Percentiles rank a stretch among this genome's conserved stretches.
These are phyloP conservation scores for Aporophyla nigra DNA, from an alignment of 2,888 invertebrate species.

Conservation along the genomic window DNA sequence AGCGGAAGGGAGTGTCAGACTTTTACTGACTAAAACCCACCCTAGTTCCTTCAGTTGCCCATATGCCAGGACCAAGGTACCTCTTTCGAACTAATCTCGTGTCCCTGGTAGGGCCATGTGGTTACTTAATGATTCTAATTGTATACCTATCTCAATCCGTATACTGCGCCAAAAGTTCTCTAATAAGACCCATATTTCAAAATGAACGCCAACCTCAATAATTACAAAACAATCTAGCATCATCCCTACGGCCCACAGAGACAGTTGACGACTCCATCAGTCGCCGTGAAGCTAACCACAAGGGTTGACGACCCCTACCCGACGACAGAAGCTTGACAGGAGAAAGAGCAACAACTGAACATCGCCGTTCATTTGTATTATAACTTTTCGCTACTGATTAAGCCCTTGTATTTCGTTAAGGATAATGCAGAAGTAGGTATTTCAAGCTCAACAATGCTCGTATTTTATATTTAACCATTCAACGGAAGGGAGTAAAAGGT, in stretches of 20 bases:
- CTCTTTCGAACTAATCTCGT: too few relatives aligned
- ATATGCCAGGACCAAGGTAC: too few relatives aligned
- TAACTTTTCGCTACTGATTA: not conserved
- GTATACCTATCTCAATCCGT: not conserved
- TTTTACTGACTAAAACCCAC: too few relatives aligned
- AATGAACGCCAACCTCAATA: not conserved
- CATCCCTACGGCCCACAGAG: not conserved
- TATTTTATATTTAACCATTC: not conserved
- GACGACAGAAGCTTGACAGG: not conserved
- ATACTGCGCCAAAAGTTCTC: not conserved
- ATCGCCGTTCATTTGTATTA: constrained; percentile 3
- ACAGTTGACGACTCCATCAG: constrained; percentile 7
- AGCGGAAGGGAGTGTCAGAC: too few relatives aligned
- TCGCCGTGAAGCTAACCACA: not conserved
- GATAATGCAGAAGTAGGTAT: not conserved
- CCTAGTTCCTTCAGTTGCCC: too few relatives aligned
- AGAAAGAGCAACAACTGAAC: not conserved
- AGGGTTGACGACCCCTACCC: not conserved
- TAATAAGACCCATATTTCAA: not conserved
- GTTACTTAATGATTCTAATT: not conserved
- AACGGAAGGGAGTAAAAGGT: too few relatives aligned
- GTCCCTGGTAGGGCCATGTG: too few relatives aligned
- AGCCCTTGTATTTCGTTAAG: not conserved
- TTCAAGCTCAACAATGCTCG: not conserved
- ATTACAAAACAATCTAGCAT: constrained; percentile 1